Evolutionary conservation across 2,888 invertebrate genomes (phyloP), one percentile per base, ranked within the genome.

Genomic region (Micoletzkya japonica): DNA sequence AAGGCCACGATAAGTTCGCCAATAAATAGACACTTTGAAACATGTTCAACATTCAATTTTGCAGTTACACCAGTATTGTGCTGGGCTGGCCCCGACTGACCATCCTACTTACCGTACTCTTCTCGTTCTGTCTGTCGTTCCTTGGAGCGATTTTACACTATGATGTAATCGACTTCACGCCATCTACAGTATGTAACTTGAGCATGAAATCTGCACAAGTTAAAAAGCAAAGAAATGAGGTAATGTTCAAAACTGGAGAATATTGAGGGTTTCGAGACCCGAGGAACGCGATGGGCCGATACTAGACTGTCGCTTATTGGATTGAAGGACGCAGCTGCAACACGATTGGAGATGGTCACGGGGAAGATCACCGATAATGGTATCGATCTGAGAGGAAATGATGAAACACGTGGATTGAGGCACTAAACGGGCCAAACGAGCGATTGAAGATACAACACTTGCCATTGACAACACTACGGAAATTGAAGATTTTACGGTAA

Each of bases 241-340:
- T 14, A 44, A 44, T 44, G 7, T 24, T 54, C 10, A 24, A 20
- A 24, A 54, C 24, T 7, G 24, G 7, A 20, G 26, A 54, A 26
- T 6, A 28, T 59, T 39, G 17, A 78, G 77, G 78, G 78, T 1
- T 78, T 78, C 37, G 78, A 78, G 71, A 77, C 78, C 2, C 61
- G 78, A 37, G 76, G 76, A 52, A 77, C 77, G 2, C 36, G 69
- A 4, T 61, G 73, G 34, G 72, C 78, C n/a, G 49, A 71, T 14
- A 73, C 72, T 2, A 61, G 76, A 49, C 50, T 78, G n/a, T 66
- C 72, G 7, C 30, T 78, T 26, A 73, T 75, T 17, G 67, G 59
- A 1, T 59, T 78, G 50, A 72, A 73, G 44, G 70, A 70, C 3
- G 56, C 61, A 30, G 30, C 63, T 28, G 72, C 73, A 20, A 39